Percentiles rank a stretch among this genome's conserved stretches.
Evolutionary conservation across 2,113 vertebrate genomes (phyloP).

Genomic region (Microcebus lehilahytsara): DNA sequence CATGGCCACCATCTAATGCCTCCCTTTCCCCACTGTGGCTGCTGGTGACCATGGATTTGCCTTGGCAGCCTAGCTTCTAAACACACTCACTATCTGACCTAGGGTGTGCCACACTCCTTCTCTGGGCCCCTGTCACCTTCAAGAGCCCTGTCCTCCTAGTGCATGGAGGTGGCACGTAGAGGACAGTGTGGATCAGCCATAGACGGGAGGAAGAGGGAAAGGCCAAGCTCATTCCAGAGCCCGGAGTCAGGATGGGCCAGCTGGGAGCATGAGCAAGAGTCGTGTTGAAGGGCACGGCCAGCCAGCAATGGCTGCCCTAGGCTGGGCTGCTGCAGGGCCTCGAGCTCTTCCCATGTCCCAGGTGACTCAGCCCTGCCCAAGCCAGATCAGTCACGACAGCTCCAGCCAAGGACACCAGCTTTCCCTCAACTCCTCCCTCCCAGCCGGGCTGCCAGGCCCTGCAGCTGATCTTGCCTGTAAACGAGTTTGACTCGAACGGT

Average conservation of each 20-base stretch:
- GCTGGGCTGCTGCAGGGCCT: not conserved
- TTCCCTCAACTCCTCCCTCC: conserved; percentile 49
- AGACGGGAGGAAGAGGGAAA: not conserved
- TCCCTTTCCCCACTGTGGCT: not conserved
- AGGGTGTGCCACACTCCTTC: not conserved
- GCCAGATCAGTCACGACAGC: not conserved
- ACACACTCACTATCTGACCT: not conserved
- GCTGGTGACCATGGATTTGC: not conserved
- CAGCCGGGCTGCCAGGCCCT: conserved; percentile 58
- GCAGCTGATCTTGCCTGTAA: conserved; percentile 56
- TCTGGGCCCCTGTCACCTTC: not conserved
- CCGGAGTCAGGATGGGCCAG: not conserved
- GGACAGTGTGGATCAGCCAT: not conserved
- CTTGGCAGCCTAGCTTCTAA: not conserved
- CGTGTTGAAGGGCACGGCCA: not conserved
- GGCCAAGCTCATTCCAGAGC: not conserved
- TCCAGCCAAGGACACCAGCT: conserved; percentile 22
- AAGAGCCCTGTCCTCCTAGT: not conserved
- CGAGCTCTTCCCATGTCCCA: not conserved
- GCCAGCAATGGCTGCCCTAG: not conserved
- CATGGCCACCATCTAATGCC: not conserved
- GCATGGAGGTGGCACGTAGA: not conserved
- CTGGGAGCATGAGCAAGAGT: not conserved
- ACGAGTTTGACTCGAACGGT: conserved; percentile 74
- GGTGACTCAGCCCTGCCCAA: conserved; percentile 49